A percentile compares a stretch with the other conserved stretches of the same genome.
Conservation (phyloP, 2,113 vertebrate genomes). For the Trochalopteron elliotii region DNA sequence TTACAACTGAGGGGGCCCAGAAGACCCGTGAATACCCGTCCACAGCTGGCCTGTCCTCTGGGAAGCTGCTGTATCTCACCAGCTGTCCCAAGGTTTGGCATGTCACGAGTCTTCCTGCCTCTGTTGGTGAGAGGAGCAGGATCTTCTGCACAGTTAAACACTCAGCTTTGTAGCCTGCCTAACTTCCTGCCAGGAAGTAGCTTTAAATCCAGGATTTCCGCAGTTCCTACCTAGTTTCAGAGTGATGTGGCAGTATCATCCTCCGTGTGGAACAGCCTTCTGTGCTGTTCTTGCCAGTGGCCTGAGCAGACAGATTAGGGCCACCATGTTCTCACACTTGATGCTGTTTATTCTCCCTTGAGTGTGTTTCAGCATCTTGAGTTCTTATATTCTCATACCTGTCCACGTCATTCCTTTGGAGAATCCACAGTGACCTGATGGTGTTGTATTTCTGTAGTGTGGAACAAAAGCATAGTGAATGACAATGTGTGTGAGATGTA, state of each 20-base stretch:
- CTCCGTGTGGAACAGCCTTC: not conserved
- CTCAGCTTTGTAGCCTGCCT: not conserved
- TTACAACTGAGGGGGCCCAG: not conserved
- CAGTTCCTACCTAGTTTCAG: not conserved
- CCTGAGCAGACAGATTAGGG: not conserved
- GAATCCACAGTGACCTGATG: not conserved
- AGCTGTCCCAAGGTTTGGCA: not conserved
- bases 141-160: not conserved
- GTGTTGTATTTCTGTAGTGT: not conserved
- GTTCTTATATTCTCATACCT: not conserved
- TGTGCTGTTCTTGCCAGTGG: not conserved
- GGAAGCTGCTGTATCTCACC: not conserved
- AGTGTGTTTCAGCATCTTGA: not conserved
- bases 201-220: slow-evolving; percentile 15
- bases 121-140: not conserved
- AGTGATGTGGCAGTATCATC: not conserved
- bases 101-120: not conserved
- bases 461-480: not conserved
- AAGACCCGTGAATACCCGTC: not conserved
- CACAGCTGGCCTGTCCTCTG: not conserved
- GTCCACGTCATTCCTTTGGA: not conserved
- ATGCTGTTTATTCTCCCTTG: not conserved
- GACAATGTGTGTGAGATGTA: not conserved
- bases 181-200: not conserved
- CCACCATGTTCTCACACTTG: not conserved